Percentiles rank a stretch among this genome's conserved stretches.
phyloP scores from a whole-genome alignment of 2,888 invertebrate genomes.

The Leptogaster cylindrica region DNA sequence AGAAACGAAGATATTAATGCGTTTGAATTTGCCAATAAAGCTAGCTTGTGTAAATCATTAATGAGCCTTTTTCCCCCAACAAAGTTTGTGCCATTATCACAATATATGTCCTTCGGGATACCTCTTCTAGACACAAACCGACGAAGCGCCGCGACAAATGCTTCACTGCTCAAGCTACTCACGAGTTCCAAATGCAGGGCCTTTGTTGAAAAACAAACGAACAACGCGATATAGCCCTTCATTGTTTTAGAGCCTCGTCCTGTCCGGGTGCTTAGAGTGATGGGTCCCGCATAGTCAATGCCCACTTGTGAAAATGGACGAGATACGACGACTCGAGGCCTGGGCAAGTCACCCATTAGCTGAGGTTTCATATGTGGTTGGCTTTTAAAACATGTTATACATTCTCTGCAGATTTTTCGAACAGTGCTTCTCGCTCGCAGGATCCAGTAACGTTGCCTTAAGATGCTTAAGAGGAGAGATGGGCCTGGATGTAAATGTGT shows the following conservation, averaged over 20 bases:
- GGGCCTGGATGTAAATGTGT: slow-evolving; percentile 25
- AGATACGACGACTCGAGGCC: not conserved
- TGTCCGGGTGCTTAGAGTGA: not conserved
- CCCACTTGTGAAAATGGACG: slow-evolving; percentile 40
- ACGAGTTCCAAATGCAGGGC: slow-evolving; percentile 13
- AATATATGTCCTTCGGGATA: not conserved
- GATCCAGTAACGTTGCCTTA: slow-evolving; percentile 34
- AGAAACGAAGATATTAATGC: slow-evolving; percentile 21
- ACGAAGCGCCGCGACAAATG: slow-evolving; percentile 7
- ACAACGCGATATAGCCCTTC: slow-evolving; percentile 11
- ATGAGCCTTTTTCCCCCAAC: slow-evolving; percentile 36
- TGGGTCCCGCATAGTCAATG: slow-evolving; percentile 41
- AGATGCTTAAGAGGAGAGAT: not conserved
- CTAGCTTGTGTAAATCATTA: slow-evolving; percentile 14
- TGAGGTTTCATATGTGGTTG: not conserved
- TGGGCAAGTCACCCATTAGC: not conserved
- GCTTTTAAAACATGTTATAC: not conserved
- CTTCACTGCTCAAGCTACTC: not conserved
- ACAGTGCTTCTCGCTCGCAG: slow-evolving; percentile 22
- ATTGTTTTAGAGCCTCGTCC: not conserved
- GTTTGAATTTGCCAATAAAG: not conserved
- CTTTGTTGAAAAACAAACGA: slow-evolving; percentile 15
- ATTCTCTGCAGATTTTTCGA: slow-evolving; percentile 19
- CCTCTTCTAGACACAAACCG: slow-evolving; percentile 24
- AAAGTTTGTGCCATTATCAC: slow-evolving; percentile 15